Percentiles rank a stretch among this genome's conserved stretches.
Conservation (phyloP, 2,888 invertebrate species). For the Pseudococcus viburni region DNA sequence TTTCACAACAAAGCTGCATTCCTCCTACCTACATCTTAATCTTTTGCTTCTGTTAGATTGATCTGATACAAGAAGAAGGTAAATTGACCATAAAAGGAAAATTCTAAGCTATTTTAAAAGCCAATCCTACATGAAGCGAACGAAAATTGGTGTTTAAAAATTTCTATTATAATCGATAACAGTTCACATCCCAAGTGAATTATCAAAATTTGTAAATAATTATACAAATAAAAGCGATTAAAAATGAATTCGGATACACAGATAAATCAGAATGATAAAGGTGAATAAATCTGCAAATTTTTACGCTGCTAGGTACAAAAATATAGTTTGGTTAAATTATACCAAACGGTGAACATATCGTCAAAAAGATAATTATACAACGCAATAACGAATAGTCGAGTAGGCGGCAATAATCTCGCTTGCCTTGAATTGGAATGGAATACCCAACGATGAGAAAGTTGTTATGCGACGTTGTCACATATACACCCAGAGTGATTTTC, state of each 20-base stretch:
- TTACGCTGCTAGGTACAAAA: background rate
- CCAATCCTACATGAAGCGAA: background rate
- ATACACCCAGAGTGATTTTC: background rate
- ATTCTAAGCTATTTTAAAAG: background rate
- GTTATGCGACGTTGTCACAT: constrained; percentile 58
- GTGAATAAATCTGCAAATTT: background rate
- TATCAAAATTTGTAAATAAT: background rate
- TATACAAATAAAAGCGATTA: background rate
- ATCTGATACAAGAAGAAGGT: background rate
- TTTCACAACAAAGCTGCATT: background rate
- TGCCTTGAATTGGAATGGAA: constrained; percentile 62
- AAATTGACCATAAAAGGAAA: background rate
- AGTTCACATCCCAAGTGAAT: background rate
- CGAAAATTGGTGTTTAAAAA: background rate
- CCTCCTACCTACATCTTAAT: background rate
- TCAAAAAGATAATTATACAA: constrained; percentile 59
- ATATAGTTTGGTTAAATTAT: background rate
- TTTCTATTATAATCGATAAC: background rate
- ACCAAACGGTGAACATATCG: constrained; percentile 29
- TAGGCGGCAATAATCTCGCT: constrained; percentile 63
- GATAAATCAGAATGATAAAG: background rate
- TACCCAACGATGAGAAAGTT: constrained; percentile 61
- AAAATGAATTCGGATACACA: background rate
- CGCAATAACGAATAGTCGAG: constrained; percentile 60
- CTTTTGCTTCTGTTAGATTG: background rate